These are phyloP conservation scores for Schizopygopsis malacanthus DNA, from an alignment of 2,797 vertebrate genomes.

Conservation along the genomic window DNA sequence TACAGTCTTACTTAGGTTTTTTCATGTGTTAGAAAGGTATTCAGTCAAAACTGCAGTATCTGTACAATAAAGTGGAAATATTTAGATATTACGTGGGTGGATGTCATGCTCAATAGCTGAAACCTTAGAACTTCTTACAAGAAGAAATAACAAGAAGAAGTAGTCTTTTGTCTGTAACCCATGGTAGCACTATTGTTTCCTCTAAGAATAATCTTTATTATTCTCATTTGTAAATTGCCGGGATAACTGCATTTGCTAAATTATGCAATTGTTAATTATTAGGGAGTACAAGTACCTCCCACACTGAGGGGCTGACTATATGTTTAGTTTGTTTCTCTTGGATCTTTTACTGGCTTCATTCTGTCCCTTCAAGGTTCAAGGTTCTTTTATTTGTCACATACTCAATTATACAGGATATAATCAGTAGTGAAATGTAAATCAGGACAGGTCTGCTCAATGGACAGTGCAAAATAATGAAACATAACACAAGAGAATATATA, in stretches of 20 bases:
- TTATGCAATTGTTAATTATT: background rate
- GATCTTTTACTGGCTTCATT: conserved; percentile 46
- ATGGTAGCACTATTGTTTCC: background rate
- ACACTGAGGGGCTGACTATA: background rate
- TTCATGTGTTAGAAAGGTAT: background rate
- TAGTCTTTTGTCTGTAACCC: background rate
- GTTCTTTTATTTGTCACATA: no score
- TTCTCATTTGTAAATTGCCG: background rate
- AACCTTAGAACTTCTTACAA: background rate
- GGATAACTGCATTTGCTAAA: background rate
- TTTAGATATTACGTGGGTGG: background rate
- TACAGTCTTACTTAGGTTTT: background rate
- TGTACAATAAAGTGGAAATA: background rate
- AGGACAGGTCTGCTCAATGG: no score
- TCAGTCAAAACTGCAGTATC: background rate
- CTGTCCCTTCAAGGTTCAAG: conserved; percentile 10
- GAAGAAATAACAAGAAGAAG: background rate
- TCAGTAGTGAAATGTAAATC: no score
- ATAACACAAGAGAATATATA: no score
- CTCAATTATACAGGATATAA: no score
- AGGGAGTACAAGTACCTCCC: background rate
- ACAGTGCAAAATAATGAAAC: no score
- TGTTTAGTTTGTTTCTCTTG: conserved; percentile 28
- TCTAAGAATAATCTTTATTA: background rate
- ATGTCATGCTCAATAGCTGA: background rate